Base-by-base conservation (phyloP, 92 coral and sea anemone species). In the Palythoa heliodiscus region DNA sequence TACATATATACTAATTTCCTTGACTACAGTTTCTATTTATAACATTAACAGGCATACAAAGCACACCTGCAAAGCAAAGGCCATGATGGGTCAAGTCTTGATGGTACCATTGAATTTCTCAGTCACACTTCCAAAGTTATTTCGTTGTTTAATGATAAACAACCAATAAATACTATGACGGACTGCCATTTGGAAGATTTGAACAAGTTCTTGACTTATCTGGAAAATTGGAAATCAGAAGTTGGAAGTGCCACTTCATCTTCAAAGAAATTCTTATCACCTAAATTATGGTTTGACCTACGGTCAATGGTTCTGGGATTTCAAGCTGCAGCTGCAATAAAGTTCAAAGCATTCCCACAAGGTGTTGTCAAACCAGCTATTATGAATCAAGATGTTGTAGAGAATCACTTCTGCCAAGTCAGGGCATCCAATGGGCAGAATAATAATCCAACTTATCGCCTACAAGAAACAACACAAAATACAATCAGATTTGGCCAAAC, bases 31-130 rank as follows among this genome's bases (percentile, higher is more conserved):
- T n/a, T n/a, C n/a, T n/a, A n/a, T n/a, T n/a, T n/a, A n/a, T n/a
- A n/a, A n/a, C n/a, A n/a, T n/a, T n/a, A n/a, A 77, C 83, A 87
- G 90, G 86, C 93, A 48, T 90, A 87, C 76, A 83, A 83, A 61
- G 54, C 52, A 37, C 86, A 90, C 58, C 88, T 87, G 20, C 29
- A 19, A n/a, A 80, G 53, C 43, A 73, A 78, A 67, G 93, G 93
- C 25, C 82, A 91, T 63, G 91, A 87, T 64, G 82, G 83, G 39
- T 25, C 71, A 11, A 77, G 48, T 19, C 50, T 78, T 14, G 92
- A 89, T 48, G 52, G 76, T 17, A 64, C 85, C 38, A 80, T 87
- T 7, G 82, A 77, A 24, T 73, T 91, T 10, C 76, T 88, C 39
- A 16, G 6, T 16, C 91, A 78, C 71, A 85, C 93, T 9, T 88